Evolutionary conservation across 1,140 invertebrate species (phyloP), one percentile per base, ranked within the genome.

Genomic region (Chironomus tepperi): DNA sequence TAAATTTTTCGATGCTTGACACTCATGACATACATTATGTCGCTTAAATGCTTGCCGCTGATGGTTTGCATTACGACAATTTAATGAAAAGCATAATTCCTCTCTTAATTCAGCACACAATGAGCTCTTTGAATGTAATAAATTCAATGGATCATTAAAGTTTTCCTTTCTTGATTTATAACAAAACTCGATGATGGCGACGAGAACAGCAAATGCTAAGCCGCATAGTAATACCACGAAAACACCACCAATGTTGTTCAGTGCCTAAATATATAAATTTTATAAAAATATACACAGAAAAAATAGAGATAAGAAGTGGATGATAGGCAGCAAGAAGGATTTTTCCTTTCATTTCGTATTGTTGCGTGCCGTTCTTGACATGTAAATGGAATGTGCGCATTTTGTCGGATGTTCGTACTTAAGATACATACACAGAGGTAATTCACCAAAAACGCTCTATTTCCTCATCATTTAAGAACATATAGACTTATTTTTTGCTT

Each of bases 181-280:
- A 78, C 95, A 94, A 81, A 98, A 98, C 81, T 98, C 96, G 76
- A 95, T 84, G 65, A 98, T 92, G 9, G 95, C 94, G 0, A 97
- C 91, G 19, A 97, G 83, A 74, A 97, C 91, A 0, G 95, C 94
- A 15, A 96, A 81, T 0, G 91, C 90, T 72, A 98, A 84, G 0
- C 96, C 96, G 77, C 93, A 93, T 1, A 98, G 86, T 0, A 99
- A 86, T 0, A 98, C 95, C 9, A 99, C 95, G 83, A 99, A 99
- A 3, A 98, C 94, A 6, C 97, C 97, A 78, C 96, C 95, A 75
- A 81, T 81, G 75, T 78, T 81, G 12, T 81, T 80, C 0, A 81
- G 73, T 5, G 79, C 80, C 47, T 57, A 57, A 57, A 57, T 57
- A n/a, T 57, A 12, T 15, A 12, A 47, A 12, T n/a, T 57, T 57